phyloP scores from a whole-genome alignment of 2,888 invertebrate species.

The Dynastes tityus region DNA sequence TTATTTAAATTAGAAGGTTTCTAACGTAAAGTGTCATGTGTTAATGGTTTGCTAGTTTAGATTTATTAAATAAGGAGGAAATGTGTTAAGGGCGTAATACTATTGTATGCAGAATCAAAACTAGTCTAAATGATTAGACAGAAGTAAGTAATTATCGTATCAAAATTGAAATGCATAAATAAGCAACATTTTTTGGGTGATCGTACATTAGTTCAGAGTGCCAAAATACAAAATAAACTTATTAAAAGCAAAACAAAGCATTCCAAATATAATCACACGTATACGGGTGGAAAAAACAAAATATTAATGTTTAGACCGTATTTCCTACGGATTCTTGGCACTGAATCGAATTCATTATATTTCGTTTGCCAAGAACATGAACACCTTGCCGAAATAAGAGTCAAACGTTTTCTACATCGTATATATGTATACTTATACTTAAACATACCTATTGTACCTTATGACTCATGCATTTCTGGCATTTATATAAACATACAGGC shows the following conservation, averaged over 20 bases:
- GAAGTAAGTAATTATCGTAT: slow-evolving; percentile 12
- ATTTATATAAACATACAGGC: too few species aligned
- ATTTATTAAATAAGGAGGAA: too few species aligned
- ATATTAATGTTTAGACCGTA: slow-evolving; percentile 36
- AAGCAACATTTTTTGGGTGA: slow-evolving; percentile 8
- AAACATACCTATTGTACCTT: too few species aligned
- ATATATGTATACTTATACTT: too few species aligned
- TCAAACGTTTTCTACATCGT: too few species aligned
- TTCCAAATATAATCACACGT: slow-evolving; percentile 41
- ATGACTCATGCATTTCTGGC: too few species aligned
- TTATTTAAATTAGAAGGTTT: too few species aligned
- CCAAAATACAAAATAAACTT: slow-evolving; percentile 39
- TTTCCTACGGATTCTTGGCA: slow-evolving; percentile 43
- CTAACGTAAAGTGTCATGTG: too few species aligned
- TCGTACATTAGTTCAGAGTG: slow-evolving; percentile 8
- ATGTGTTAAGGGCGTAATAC: too few species aligned
- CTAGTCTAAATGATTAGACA: too few species aligned
- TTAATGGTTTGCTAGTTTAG: too few species aligned
- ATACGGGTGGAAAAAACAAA: slow-evolving; percentile 35
- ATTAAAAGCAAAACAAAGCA: slow-evolving; percentile 40
- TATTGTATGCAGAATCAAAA: too few species aligned
- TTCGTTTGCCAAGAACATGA: slow-evolving; percentile 47
- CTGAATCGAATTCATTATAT: slow-evolving; percentile 36
- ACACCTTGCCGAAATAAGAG: slow-evolving; percentile 36
- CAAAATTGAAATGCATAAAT: slow-evolving; percentile 7